These are phyloP conservation scores for Drosophila kepulauana DNA, from an alignment of 1,140 invertebrate species.

Conservation along the genomic window DNA sequence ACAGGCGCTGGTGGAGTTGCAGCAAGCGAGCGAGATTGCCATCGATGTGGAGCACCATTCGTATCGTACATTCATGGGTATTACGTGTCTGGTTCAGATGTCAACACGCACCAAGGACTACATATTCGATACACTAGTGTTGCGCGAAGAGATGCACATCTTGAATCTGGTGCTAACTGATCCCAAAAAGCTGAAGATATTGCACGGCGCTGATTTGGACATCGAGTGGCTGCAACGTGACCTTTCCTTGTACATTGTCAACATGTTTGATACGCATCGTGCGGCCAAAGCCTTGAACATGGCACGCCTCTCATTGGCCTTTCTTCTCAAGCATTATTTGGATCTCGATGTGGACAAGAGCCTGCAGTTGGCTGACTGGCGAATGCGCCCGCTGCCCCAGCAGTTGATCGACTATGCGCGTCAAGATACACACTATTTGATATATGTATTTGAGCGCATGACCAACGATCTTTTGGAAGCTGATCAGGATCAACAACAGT, in stretches of 20 bases:
- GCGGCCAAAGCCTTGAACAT: conserved; percentile 93
- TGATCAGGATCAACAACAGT: conserved; percentile 89
- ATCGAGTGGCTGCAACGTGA: conserved; percentile 98
- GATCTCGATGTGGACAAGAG: conserved; percentile 93
- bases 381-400: conserved; percentile 94
- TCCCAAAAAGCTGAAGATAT: conserved; percentile 96
- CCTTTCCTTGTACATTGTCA: conserved; percentile 97
- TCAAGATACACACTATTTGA: conserved; percentile 97
- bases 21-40: conserved; percentile 89
- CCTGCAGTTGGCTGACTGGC: conserved; percentile 98
- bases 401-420: conserved; percentile 95
- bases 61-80: conserved; percentile 93
- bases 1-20: conserved; percentile 88
- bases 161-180: conserved; percentile 97
- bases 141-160: conserved; percentile 92
- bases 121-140: conserved; percentile 94
- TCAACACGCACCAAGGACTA: conserved; percentile 95
- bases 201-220: conserved; percentile 96
- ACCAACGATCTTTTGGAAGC: conserved; percentile 91
- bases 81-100: conserved; percentile 98
- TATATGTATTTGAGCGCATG: conserved; percentile 96
- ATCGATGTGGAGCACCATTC: conserved; percentile 96
- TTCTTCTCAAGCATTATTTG: conserved; percentile 93
- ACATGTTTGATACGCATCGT: conserved; percentile 98
- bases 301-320: conserved; percentile 90